Base-by-base conservation (phyloP, 2,797 vertebrate genomes). In the Girardinus metallicus region DNA sequence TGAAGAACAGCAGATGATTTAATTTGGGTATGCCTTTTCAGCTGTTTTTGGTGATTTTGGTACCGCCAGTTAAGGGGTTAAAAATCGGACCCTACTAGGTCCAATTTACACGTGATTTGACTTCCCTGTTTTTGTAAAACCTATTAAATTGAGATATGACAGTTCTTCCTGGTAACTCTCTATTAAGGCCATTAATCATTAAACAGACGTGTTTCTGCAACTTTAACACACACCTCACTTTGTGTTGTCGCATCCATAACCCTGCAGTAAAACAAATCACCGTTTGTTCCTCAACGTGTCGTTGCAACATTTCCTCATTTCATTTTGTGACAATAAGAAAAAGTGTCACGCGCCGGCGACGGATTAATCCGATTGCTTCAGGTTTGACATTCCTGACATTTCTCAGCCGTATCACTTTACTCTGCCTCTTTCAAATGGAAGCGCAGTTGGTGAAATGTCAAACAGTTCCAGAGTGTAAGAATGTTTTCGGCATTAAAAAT, bases 401-500 rank as follows among this genome's bases (percentile, higher is more conserved):
- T 87, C 79, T 53, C 41, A 87, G 89, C 53, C 62, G 0, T 83
- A 80, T 88, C 71, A 4, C 77, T 82, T 78, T 57, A 5, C 78
- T 36, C 34, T 64, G 83, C 55, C 64, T 10, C 85, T 89, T 85
- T 91, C 85, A 77, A 79, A 87, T 85, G 79, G 73, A 78, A 79
- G 29, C 60, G 0, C 1, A 74, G 86, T 90, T 91, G 89, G 77
- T 51, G 89, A 92, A 92, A 91, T 79, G 79, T 89, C 75, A 82
- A 88, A 90, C 84, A 89, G 88, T 3, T 86, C 75, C 73, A 74
- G 83, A 91, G 85, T 91, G 88, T 91, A 88, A 80, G 81, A 88
- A 85, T 80, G 76, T 85, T 57, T 90, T 90, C 84, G 84, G 88
- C 86, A 90, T 88, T 76, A 80, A 91, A 90, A 83, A 55, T 73